phyloP scores from a whole-genome alignment of 2,113 vertebrate genomes.

The Grus americana region DNA sequence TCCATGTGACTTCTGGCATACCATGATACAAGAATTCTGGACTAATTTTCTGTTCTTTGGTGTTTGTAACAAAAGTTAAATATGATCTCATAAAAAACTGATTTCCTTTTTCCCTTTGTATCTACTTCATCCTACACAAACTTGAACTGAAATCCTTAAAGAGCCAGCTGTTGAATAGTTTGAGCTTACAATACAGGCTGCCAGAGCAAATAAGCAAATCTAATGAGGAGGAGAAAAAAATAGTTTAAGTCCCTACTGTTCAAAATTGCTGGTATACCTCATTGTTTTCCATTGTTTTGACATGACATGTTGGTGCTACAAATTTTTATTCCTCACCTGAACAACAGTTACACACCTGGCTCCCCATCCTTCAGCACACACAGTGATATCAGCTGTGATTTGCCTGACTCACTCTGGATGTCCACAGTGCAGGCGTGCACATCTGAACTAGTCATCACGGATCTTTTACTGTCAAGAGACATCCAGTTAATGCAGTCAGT shows the following conservation, averaged over 20 bases:
- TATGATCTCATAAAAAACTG: not conserved
- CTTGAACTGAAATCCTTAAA: not conserved
- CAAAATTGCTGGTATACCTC: not conserved
- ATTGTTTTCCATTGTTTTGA: not conserved
- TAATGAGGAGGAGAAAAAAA: not conserved
- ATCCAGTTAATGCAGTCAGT: not conserved
- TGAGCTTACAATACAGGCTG: not conserved
- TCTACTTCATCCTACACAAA: not conserved
- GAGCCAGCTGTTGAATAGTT: not conserved
- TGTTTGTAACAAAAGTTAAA: not conserved
- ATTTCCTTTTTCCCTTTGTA: not conserved
- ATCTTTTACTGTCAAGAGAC: not conserved
- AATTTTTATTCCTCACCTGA: not conserved
- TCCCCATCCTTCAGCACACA: not conserved
- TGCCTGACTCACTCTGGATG: not conserved
- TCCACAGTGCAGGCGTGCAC: not conserved
- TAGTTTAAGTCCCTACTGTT: not conserved
- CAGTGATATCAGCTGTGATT: not conserved
- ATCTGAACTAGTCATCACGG: not conserved
- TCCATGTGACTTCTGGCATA: not conserved
- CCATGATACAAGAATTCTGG: not conserved
- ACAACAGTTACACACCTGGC: fast-evolving
- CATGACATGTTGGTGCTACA: not conserved
- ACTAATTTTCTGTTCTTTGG: not conserved
- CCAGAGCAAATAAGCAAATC: not conserved